Evolutionary conservation across 2,888 invertebrate genomes (phyloP), one percentile per base, ranked within the genome.

Genomic region (Nudaria mundana): DNA sequence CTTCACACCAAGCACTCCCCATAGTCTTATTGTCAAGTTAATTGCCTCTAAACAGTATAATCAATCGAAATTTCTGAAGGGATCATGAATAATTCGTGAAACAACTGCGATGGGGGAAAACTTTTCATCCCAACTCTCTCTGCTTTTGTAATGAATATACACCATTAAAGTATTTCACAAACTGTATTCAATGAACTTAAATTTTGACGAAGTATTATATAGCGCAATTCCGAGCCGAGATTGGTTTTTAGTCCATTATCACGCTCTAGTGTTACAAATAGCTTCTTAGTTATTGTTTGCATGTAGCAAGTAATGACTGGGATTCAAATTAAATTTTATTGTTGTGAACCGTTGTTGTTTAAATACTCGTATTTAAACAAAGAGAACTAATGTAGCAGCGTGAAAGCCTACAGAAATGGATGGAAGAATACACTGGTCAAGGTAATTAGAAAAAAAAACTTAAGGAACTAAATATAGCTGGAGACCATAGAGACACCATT

Each of bases 61-160:
- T 78, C 79, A 78, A 80, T 81, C 71, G 77, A 63, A 69, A 71
- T 67, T 73, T 66, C 33, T 56, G 49, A 65, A 69, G 66, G 64
- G 71, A 68, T 74, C 79, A 80, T 80, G 78, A 81, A 81, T 81
- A 79, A 80, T 79, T 78, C 70, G 52, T 44, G 30, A 52, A 64
- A 69, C 69, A 73, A 70, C 63, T 64, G 66, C 63, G 61, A 52
- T 49, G 51, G 20, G 44, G 52, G 33, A 35, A 70, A 74, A 66
- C 48, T 74, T 76, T 69, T 48, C 56, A 40, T 48, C 56, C 52
- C 44, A 52, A 46, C 39, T 36, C 52, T 36, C 52, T 56, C 49
- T 30, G 40, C 51, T 33, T 33, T 37, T 56, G 53, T 49, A 65
- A 66, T 66, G 60, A 68, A 65, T 64, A 63, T 56, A 66, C 56